Conservation (phyloP, 1,140 invertebrate species). For the Limonius californicus region DNA sequence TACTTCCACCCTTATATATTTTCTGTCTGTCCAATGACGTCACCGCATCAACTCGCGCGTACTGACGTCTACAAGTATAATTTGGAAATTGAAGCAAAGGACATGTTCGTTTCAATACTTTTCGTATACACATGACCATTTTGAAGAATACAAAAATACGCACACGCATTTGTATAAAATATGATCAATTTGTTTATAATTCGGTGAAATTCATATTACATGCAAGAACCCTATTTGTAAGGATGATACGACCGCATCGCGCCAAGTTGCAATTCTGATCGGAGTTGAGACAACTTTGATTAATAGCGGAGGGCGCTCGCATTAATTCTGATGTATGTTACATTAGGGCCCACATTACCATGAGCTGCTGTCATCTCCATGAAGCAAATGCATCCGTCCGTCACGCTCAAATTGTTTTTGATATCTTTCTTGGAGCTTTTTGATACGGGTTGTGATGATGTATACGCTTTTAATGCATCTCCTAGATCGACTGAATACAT, state of each 20-base stretch:
- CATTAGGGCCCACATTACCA: conserved; percentile 24
- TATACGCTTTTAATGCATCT: conserved; percentile 18
- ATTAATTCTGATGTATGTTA: conserved; percentile 25
- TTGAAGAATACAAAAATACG: too few relatives aligned
- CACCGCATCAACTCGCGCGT: too few relatives aligned
- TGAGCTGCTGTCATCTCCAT: conserved; percentile 18
- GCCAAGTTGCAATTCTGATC: conserved; percentile 5
- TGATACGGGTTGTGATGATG: conserved; percentile 16
- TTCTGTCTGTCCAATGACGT: too few relatives aligned
- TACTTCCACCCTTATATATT: too few relatives aligned
- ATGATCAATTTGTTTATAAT: too few relatives aligned
- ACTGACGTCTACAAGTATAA: too few relatives aligned
- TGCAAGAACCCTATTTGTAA: conserved; percentile 1
- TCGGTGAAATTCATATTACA: too few relatives aligned
- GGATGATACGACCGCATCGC: background rate
- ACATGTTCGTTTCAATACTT: too few relatives aligned
- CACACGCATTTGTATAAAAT: too few relatives aligned
- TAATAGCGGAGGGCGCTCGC: conserved; percentile 19
- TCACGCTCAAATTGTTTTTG: conserved; percentile 19
- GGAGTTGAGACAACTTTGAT: conserved; percentile 22
- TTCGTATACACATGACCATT: too few relatives aligned
- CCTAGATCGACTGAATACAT: conserved; percentile 12
- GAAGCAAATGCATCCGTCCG: conserved; percentile 21
- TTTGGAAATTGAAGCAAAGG: too few relatives aligned
- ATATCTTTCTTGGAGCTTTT: conserved; percentile 18